Conservation (phyloP, 2,888 invertebrate species). For the Diploptera punctata region DNA sequence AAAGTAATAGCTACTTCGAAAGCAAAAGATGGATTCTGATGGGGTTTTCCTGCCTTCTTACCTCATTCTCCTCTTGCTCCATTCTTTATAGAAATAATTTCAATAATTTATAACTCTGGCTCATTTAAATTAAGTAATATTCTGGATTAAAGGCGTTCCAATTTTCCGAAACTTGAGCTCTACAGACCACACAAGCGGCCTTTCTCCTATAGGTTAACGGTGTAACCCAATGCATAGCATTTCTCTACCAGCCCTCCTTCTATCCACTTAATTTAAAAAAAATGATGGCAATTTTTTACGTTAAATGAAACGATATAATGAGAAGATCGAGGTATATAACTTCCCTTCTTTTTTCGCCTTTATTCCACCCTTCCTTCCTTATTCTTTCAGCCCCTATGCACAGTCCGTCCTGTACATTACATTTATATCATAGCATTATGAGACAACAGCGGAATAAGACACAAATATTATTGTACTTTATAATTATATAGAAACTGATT, state of each 20-base stretch:
- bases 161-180: constrained; percentile 37
- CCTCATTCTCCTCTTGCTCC: constrained; percentile 5
- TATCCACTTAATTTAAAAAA: constrained; percentile 45
- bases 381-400: constrained; percentile 22
- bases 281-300: constrained; percentile 45
- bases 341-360: constrained; percentile 19
- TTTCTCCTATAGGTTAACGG: constrained; percentile 19
- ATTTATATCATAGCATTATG: constrained; percentile 29
- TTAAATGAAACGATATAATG: constrained; percentile 45
- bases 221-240: constrained; percentile 26
- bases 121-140: constrained; percentile 46
- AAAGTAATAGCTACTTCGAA: constrained; percentile 35
- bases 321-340: constrained; percentile 39
- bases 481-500: too few species aligned
- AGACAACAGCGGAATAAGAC: not conserved
- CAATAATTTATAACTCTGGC: constrained; percentile 44
- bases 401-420: constrained; percentile 33
- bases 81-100: constrained; percentile 41
- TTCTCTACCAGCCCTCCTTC: constrained; percentile 30
- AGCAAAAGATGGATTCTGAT: constrained; percentile 38
- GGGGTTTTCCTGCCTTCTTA: constrained; percentile 14
- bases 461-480: too few species aligned
- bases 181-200: constrained; percentile 7
- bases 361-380: constrained; percentile 14
- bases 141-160: constrained; percentile 43